phyloP scores from a whole-genome alignment of 1,140 invertebrate genomes.

The Bombus breviceps region DNA sequence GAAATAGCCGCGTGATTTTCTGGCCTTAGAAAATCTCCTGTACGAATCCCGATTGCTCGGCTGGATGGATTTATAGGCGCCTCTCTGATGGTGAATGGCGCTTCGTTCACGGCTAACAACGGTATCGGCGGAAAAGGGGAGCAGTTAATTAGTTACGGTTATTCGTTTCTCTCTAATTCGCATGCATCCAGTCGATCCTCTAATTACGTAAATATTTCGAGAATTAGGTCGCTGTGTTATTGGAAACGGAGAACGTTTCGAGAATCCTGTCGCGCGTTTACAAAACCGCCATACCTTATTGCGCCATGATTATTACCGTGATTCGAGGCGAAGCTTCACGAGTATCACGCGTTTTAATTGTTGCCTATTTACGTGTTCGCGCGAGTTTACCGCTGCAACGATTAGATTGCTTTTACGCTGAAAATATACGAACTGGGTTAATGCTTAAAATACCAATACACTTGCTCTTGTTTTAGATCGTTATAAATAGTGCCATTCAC shows the following conservation, averaged over 20 bases:
- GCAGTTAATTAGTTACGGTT: neutral
- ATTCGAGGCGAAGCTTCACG: rapidly evolving
- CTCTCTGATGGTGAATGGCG: neutral
- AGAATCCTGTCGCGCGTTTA: neutral
- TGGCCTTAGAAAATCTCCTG: constrained; percentile 6
- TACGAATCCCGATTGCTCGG: neutral
- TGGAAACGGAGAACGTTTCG: neutral
- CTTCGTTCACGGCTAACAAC: neutral
- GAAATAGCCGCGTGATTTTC: constrained; percentile 43
- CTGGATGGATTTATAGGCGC: constrained; percentile 7
- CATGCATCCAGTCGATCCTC: neutral
- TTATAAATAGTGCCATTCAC: neutral
- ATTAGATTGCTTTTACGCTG: neutral
- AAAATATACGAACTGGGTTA: constrained; percentile 2
- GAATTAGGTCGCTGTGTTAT: neutral
- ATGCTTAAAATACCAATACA: constrained; percentile 8
- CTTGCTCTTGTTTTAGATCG: neutral
- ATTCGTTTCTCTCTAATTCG: neutral
- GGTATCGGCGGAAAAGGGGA: neutral
- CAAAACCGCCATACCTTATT: no score
- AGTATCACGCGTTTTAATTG: neutral
- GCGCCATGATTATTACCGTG: no score
- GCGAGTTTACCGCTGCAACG: neutral
- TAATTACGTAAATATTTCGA: neutral
- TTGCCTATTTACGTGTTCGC: neutral